phyloP scores from a whole-genome alignment of 2,888 invertebrate genomes.

The Hirtodrosophila cameraria region DNA sequence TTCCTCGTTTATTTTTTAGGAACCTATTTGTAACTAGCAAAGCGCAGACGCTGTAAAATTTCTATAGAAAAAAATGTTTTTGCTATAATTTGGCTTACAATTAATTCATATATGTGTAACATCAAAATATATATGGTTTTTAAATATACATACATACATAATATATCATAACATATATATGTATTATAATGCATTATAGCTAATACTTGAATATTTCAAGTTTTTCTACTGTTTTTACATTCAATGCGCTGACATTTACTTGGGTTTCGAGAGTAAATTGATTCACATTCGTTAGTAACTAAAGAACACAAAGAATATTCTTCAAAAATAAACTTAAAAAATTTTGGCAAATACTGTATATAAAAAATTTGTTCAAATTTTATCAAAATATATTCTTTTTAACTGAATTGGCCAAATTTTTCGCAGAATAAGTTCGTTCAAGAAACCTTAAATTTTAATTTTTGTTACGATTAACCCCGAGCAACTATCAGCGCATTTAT shows the following conservation, averaged over 20 bases:
- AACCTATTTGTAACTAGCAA: constrained; percentile 77
- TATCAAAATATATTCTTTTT: no score
- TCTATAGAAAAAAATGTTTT: constrained; percentile 65
- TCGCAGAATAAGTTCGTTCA: no score
- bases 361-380: no score
- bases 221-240: constrained; percentile 26
- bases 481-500: constrained; percentile 36
- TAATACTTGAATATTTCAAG: constrained; percentile 14
- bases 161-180: constrained; percentile 21
- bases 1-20: constrained; percentile 55
- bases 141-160: constrained; percentile 31
- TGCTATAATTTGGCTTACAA: constrained; percentile 71
- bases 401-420: no score
- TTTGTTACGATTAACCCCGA: no score
- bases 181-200: constrained; percentile 26
- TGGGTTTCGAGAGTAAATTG: constrained; percentile 25
- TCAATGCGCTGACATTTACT: constrained; percentile 33
- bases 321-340: not conserved
- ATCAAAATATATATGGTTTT: constrained; percentile 64
- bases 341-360: no score
- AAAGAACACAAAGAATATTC: constrained; percentile 10
- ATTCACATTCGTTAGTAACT: constrained; percentile 11
- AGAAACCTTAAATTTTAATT: constrained; percentile 23
- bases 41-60: constrained; percentile 64
- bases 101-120: constrained; percentile 73